These are phyloP conservation scores for Xylota sylvarum DNA, from an alignment of 2,888 invertebrate species.

Conservation along the genomic window DNA sequence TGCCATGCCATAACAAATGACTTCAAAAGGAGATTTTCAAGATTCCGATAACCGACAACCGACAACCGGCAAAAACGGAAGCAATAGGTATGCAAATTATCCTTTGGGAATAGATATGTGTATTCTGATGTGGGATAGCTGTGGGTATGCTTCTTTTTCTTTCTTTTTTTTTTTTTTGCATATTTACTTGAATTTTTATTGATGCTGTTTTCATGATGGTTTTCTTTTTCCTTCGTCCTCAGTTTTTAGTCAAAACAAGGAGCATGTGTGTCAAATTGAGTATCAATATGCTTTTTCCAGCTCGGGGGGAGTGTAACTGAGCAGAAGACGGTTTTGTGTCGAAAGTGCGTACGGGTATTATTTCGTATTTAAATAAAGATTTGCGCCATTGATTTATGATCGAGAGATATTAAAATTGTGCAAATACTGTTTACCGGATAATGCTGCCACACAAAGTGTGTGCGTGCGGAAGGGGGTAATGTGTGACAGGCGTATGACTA, in stretches of 20 bases:
- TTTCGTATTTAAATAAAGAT: conserved; percentile 85
- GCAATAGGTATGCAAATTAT: conserved; percentile 77
- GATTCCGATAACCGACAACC: conserved; percentile 77
- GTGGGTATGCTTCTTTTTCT: conserved; percentile 23
- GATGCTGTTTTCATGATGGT: conserved; percentile 69
- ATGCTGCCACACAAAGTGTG: not conserved
- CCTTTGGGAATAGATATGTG: conserved; percentile 73
- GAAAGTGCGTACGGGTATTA: conserved; percentile 80
- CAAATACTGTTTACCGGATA: conserved; percentile 23
- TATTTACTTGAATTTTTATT: conserved; percentile 62
- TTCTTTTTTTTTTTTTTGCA: not conserved
- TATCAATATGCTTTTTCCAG: conserved; percentile 69
- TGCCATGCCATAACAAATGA: conserved; percentile 74
- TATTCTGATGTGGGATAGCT: conserved; percentile 55
- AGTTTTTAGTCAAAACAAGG: conserved; percentile 27
- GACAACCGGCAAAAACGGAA: conserved; percentile 74
- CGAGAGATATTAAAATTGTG: conserved; percentile 56
- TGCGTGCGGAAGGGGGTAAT: not conserved
- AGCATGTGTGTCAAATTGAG: conserved; percentile 74
- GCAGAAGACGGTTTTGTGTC: conserved; percentile 56
- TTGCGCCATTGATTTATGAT: conserved; percentile 85
- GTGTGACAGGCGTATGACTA: conserved; percentile 5
- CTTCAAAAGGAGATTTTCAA: conserved; percentile 77
- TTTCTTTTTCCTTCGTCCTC: conserved; percentile 19
- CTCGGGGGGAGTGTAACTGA: conserved; percentile 53